A percentile compares a stretch with the other conserved stretches of the same genome.
Conservation (phyloP, 2,888 invertebrate species). For the Leucozona laternaria region DNA sequence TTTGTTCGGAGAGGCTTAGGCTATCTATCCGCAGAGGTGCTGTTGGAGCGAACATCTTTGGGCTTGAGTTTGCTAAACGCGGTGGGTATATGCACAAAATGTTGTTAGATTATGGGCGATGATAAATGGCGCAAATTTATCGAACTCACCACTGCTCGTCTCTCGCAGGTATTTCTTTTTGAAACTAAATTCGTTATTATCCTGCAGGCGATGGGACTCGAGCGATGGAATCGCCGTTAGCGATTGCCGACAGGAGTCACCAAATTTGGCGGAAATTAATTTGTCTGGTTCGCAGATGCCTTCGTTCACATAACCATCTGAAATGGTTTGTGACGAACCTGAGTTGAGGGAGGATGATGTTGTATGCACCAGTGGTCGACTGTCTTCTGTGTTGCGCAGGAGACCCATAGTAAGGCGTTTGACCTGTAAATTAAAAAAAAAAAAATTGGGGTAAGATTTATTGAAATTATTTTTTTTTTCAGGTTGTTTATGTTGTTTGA, state of each 20-base stretch:
- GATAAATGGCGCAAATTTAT: slow-evolving; percentile 17
- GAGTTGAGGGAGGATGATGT: slow-evolving; percentile 87
- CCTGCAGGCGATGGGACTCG: slow-evolving; percentile 81
- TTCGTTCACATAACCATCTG: slow-evolving; percentile 92
- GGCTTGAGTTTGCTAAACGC: slow-evolving; percentile 82
- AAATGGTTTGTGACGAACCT: slow-evolving; percentile 88
- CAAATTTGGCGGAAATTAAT: slow-evolving; percentile 83
- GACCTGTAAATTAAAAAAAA: slow-evolving; percentile 82
- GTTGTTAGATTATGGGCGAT: not conserved
- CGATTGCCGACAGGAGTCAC: slow-evolving; percentile 83
- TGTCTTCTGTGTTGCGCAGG: slow-evolving; percentile 88
- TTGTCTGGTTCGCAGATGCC: slow-evolving; percentile 88
- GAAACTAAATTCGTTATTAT: slow-evolving; percentile 81
- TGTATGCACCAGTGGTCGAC: slow-evolving; percentile 90
- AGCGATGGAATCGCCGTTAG: slow-evolving; percentile 82
- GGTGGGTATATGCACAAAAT: not conserved
- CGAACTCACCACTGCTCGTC: slow-evolving; percentile 82
- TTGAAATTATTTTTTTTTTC: not conserved
- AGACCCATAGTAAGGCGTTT: slow-evolving; percentile 91
- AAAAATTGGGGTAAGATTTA: not conserved
- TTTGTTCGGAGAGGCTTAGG: slow-evolving; percentile 89
- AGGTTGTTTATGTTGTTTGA: not conserved
- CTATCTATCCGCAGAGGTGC: slow-evolving; percentile 85
- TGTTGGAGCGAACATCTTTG: slow-evolving; percentile 84
- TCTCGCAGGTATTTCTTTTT: slow-evolving; percentile 83